A percentile compares a stretch with the other conserved stretches of the same genome.
Evolutionary conservation across 2,888 invertebrate genomes (phyloP).

Genomic region (Megaustenia siamemsis): DNA sequence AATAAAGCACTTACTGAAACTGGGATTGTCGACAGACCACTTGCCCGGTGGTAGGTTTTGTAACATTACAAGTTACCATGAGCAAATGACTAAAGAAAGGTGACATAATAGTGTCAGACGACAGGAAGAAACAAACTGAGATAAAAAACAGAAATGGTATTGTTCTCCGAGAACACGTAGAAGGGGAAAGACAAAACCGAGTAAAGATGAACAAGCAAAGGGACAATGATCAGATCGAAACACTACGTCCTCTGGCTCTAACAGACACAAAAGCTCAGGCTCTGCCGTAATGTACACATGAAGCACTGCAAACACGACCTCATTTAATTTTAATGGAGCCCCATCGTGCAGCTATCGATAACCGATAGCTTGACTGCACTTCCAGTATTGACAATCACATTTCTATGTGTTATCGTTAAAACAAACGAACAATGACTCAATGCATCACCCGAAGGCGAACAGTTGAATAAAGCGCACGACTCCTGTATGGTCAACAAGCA

Average conservation of each 20-base stretch:
- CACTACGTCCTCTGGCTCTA: not conserved
- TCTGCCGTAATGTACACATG: conserved; percentile 22
- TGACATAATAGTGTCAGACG: not conserved
- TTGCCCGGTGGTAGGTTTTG: not conserved
- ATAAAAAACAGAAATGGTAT: too few relatives aligned
- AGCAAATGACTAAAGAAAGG: not conserved
- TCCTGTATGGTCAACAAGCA: not conserved
- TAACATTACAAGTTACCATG: not conserved
- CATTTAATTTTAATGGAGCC: conserved; percentile 51
- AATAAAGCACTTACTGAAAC: not conserved
- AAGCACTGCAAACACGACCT: conserved; percentile 41
- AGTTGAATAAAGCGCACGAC: not conserved
- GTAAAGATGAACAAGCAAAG: not conserved
- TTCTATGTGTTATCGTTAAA: conserved; percentile 17
- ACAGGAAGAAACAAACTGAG: not conserved
- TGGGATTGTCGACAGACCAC: not conserved
- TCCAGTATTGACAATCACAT: conserved; percentile 40
- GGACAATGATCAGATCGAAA: not conserved
- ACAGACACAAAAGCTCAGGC: conserved; percentile 25
- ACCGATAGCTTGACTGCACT: conserved; percentile 25
- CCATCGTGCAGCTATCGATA: conserved; percentile 25
- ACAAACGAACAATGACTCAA: conserved; percentile 12
- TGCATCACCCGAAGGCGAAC: not conserved
- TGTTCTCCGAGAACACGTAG: too few relatives aligned
- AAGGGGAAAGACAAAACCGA: too few relatives aligned